A percentile compares a stretch with the other conserved stretches of the same genome.
Evolutionary conservation across 2,888 invertebrate genomes (phyloP).

Genomic region (Zeuzera pyrina): DNA sequence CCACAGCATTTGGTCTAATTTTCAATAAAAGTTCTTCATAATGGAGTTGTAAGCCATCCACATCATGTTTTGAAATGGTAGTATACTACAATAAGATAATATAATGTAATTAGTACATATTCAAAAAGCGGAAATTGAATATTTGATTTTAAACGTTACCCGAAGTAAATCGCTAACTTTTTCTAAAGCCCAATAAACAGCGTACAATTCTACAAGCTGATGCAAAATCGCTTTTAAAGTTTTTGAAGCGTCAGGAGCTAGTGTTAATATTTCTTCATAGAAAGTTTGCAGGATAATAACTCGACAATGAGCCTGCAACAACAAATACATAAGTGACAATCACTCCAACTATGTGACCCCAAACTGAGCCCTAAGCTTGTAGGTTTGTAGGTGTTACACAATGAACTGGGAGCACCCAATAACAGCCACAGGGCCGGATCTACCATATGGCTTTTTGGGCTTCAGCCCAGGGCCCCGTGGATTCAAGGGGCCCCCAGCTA

Average conservation of each 20-base stretch:
- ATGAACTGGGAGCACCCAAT: too few relatives aligned
- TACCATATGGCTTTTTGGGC: too few relatives aligned
- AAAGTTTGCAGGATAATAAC: slow-evolving; percentile 84
- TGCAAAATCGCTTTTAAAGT: slow-evolving; percentile 75
- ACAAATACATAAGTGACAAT: too few relatives aligned
- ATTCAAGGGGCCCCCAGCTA: too few relatives aligned
- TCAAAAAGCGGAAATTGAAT: too few relatives aligned
- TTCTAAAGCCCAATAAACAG: slow-evolving; percentile 81
- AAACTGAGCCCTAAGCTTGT: too few relatives aligned
- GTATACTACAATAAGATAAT: slow-evolving; percentile 82
- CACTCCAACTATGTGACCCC: too few relatives aligned
- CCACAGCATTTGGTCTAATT: slow-evolving; percentile 90
- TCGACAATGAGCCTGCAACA: slow-evolving; percentile 82
- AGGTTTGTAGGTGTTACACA: too few relatives aligned
- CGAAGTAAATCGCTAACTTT: slow-evolving; percentile 84
- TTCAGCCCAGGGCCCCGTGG: too few relatives aligned
- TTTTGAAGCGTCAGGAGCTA: slow-evolving; percentile 65
- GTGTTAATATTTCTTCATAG: slow-evolving; percentile 63
- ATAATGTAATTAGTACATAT: too few relatives aligned
- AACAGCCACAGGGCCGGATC: too few relatives aligned
- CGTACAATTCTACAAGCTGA: slow-evolving; percentile 83
- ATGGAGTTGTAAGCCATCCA: slow-evolving; percentile 75
- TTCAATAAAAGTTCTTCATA: slow-evolving; percentile 78
- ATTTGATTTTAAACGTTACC: slow-evolving; percentile 66
- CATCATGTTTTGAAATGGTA: slow-evolving; percentile 55